These are phyloP conservation scores for Brachionus angularis DNA, from an alignment of 1,140 invertebrate genomes.

Conservation along the genomic window DNA sequence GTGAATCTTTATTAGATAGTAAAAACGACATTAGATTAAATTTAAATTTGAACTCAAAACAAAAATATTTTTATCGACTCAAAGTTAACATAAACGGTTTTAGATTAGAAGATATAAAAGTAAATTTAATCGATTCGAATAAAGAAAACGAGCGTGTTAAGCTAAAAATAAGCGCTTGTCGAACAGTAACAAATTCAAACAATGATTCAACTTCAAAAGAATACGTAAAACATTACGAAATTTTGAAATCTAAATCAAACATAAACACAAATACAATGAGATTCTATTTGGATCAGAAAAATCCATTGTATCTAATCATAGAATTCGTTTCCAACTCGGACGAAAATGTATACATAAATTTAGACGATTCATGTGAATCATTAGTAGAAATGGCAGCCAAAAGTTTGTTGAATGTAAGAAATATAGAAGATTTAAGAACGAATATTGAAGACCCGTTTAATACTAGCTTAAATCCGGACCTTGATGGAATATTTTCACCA, in stretches of 20 bases:
- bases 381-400: constrained; percentile 12
- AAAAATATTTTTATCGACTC: constrained; percentile 5
- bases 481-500: not conserved
- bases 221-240: constrained; percentile 3
- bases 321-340: constrained; percentile 13
- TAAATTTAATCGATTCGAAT: not conserved
- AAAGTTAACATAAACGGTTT: constrained; percentile 28
- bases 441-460: constrained; percentile 16
- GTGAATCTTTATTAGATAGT: constrained; percentile 8
- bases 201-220: not conserved
- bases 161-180: constrained; percentile 25
- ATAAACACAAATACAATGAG: constrained; percentile 24
- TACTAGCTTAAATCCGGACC: not conserved
- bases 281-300: not conserved
- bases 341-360: constrained; percentile 5
- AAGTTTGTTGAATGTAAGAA: constrained; percentile 20
- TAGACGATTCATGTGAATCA: constrained; percentile 29
- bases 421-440: constrained; percentile 33
- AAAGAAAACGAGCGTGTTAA: constrained; percentile 5
- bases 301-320: constrained; percentile 7
- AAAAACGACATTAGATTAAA: constrained; percentile 5
- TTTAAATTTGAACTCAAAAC: not conserved
- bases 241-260: not conserved
- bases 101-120: constrained; percentile 20
- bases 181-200: constrained; percentile 2